phyloP scores from a whole-genome alignment of 2,113 vertebrate species.

The Sinocyclocheilus grahami region DNA sequence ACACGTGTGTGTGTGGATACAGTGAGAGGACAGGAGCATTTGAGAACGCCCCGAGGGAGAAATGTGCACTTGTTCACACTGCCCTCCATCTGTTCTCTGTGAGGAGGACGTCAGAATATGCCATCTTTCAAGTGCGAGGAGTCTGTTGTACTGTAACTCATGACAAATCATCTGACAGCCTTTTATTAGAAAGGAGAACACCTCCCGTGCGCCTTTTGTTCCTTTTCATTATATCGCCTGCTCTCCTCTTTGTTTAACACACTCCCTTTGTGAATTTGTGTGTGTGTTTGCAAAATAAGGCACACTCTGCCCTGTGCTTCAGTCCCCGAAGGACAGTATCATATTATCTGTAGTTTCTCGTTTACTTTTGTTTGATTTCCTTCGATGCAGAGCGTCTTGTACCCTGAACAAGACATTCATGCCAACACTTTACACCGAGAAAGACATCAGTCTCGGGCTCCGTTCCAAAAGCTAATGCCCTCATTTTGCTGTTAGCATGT shows the following conservation, averaged over 20 bases:
- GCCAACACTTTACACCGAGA: not conserved
- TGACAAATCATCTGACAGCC: constrained; percentile 39
- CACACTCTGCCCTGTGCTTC: not conserved
- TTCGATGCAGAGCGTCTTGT: not conserved
- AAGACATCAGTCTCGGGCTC: not conserved
- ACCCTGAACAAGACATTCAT: not conserved
- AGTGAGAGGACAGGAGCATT: not conserved
- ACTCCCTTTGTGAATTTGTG: constrained; percentile 24
- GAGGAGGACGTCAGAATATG: constrained; percentile 28
- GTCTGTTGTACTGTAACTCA: constrained; percentile 35
- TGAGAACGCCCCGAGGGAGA: constrained; percentile 7
- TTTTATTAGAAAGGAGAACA: constrained; percentile 38
- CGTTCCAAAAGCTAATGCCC: not conserved
- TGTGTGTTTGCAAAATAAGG: not conserved
- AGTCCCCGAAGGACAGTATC: not conserved
- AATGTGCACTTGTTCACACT: constrained; percentile 32
- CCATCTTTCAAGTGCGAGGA: constrained; percentile 34
- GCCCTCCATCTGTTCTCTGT: constrained; percentile 39
- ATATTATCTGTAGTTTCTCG: constrained; percentile 7
- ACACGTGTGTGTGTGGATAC: not conserved
- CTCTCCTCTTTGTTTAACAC: constrained; percentile 27
- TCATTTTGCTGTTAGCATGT: not conserved
- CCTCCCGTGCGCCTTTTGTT: constrained; percentile 26
- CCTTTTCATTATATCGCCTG: constrained; percentile 19
- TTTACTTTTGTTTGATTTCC: constrained; percentile 29